Percentiles rank a stretch among this genome's conserved stretches.
phyloP scores from a whole-genome alignment of 2,888 invertebrate genomes.

The Chrysina gloriosa region DNA sequence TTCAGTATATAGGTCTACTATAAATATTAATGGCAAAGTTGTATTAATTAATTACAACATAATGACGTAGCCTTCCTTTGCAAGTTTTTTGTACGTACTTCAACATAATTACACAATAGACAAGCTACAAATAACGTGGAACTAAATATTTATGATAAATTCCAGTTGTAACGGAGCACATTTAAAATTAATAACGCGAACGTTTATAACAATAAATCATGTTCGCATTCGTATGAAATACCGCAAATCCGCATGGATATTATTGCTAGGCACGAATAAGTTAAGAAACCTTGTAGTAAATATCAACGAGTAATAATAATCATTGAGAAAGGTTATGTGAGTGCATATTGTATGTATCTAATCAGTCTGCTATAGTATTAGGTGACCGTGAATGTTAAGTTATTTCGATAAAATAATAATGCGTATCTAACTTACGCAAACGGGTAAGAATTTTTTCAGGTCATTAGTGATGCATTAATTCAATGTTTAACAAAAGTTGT shows the following conservation, averaged over 20 bases:
- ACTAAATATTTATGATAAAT: slow-evolving; percentile 33
- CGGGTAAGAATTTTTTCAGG: not conserved
- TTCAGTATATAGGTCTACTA: too few species aligned
- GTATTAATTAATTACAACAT: slow-evolving; percentile 31
- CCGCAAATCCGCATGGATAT: slow-evolving; percentile 38
- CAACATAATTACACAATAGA: slow-evolving; percentile 26
- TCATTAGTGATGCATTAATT: not conserved
- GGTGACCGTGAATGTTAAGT: slow-evolving; percentile 23
- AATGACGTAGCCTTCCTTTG: slow-evolving; percentile 10
- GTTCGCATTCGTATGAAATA: slow-evolving; percentile 34
- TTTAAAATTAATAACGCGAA: slow-evolving; percentile 30
- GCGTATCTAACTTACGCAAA: slow-evolving; percentile 10
- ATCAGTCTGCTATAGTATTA: slow-evolving; percentile 10
- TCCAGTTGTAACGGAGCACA: slow-evolving; percentile 14
- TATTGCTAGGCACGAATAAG: slow-evolving; percentile 16
- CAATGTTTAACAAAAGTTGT: not conserved
- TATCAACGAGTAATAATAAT: slow-evolving; percentile 35
- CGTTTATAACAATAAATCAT: slow-evolving; percentile 38
- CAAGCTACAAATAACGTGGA: slow-evolving; percentile 12
- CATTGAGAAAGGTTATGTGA: slow-evolving; percentile 33
- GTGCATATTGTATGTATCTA: slow-evolving; percentile 11
- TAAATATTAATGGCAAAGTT: not conserved
- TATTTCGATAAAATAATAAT: slow-evolving; percentile 22
- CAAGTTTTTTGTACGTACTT: slow-evolving; percentile 12
- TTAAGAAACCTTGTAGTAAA: slow-evolving; percentile 41